These are phyloP conservation scores for Acipenser ruthenus DNA, from an alignment of 2,797 vertebrate species.

Conservation along the genomic window DNA sequence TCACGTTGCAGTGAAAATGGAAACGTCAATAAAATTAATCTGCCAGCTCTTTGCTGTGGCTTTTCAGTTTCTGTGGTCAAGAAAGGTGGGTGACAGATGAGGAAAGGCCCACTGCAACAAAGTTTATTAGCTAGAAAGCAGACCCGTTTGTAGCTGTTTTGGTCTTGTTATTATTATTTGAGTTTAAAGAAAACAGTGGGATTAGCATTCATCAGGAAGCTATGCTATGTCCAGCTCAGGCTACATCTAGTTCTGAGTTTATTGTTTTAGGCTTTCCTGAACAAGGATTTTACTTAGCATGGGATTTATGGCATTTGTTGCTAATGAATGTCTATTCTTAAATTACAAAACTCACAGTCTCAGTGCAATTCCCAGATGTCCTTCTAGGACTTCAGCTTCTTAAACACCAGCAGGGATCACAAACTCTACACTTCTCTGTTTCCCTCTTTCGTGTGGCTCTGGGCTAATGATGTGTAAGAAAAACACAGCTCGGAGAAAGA, in stretches of 20 bases:
- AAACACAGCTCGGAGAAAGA: conserved; percentile 74
- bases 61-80: conserved; percentile 54
- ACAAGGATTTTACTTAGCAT: conserved; percentile 94
- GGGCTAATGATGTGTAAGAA: conserved; percentile 91
- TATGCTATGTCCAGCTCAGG: conserved; percentile 67
- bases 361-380: conserved; percentile 80
- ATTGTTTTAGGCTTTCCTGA: conserved; percentile 96
- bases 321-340: conserved; percentile 94
- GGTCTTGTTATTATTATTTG: conserved; percentile 53
- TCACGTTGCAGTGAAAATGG: conserved; percentile 97
- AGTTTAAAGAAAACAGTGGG: conserved; percentile 50
- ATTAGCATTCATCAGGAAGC: conserved; percentile 76
- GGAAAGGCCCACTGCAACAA: conserved; percentile 50
- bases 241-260: conserved; percentile 78
- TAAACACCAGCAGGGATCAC: conserved; percentile 81
- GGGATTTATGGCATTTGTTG: conserved; percentile 93
- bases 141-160: conserved; percentile 36
- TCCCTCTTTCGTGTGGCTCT: conserved; percentile 81
- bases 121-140: conserved; percentile 33
- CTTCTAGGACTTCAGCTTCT: conserved; percentile 78
- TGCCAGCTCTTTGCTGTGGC: conserved; percentile 86
- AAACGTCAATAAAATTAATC: conserved; percentile 99
- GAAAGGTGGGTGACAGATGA: conserved; percentile 58
- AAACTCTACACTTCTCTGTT: conserved; percentile 82
- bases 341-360: conserved; percentile 80